These are phyloP conservation scores for Chloroceryle inda DNA, from an alignment of 2,797 vertebrate species.

Conservation along the genomic window DNA sequence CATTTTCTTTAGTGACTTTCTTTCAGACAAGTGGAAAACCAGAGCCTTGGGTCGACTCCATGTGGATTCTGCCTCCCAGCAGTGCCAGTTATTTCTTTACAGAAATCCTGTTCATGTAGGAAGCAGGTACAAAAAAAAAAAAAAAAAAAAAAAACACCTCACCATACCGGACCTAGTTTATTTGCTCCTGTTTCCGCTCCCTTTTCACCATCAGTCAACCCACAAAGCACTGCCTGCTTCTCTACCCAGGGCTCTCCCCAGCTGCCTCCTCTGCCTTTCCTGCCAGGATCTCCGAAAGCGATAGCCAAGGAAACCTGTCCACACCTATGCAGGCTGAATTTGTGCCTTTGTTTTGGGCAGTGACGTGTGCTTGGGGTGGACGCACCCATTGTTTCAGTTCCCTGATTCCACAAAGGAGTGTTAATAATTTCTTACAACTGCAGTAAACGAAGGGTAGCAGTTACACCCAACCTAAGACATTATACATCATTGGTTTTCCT, in stretches of 20 bases:
- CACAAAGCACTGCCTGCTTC: neutral
- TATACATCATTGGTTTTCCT: neutral
- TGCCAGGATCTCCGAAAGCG: neutral
- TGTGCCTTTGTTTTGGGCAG: slow-evolving; percentile 53
- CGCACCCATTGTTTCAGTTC: slow-evolving; percentile 57
- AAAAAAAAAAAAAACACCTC: neutral
- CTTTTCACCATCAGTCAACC: neutral
- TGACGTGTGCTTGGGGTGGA: slow-evolving; percentile 55
- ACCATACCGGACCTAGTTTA: neutral
- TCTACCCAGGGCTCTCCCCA: neutral
- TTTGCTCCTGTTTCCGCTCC: neutral
- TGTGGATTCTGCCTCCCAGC: neutral
- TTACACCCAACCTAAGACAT: slow-evolving; percentile 14
- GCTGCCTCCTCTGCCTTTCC: slow-evolving; percentile 27
- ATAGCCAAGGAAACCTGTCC: slow-evolving; percentile 51
- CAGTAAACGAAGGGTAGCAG: slow-evolving; percentile 25
- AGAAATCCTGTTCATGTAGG: neutral
- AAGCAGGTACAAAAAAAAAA: neutral
- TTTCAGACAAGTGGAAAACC: slow-evolving; percentile 55
- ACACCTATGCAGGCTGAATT: slow-evolving; percentile 42
- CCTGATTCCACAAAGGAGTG: slow-evolving; percentile 48
- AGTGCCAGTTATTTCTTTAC: slow-evolving; percentile 5
- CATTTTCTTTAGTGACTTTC: slow-evolving; percentile 59
- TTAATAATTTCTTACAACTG: slow-evolving; percentile 36
- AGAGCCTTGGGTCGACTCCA: slow-evolving; percentile 23